Percentiles rank a stretch among this genome's conserved stretches.
Evolutionary conservation across 2,888 invertebrate species (phyloP).

Genomic region (Hipparchia sbordonii): DNA sequence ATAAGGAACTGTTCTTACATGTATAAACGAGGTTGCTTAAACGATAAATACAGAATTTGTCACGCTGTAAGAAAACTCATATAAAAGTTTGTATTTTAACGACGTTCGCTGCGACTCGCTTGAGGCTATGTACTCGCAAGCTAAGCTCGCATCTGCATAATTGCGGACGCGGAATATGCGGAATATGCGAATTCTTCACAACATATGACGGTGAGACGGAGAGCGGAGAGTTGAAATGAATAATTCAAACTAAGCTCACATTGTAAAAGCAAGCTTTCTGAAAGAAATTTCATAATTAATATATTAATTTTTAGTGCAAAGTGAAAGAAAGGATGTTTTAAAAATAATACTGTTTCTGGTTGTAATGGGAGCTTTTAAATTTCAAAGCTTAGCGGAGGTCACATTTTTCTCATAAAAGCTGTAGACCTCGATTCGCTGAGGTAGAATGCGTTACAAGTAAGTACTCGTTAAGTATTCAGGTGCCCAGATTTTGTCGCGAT

Average conservation of each 20-base stretch:
- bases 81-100: constrained; percentile 2
- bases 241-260: constrained; percentile 14
- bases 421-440: no score
- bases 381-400: no score
- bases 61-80: constrained; percentile 10
- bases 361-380: no score
- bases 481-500: no score
- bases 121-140: neutral
- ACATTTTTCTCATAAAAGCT: no score
- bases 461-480: no score
- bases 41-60: neutral
- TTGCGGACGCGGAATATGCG: constrained; percentile 17
- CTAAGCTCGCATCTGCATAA: constrained; percentile 20
- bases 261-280: constrained; percentile 3
- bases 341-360: neutral
- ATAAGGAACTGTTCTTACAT: neutral
- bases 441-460: no score
- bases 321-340: neutral
- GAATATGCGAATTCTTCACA: constrained; percentile 21
- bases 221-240: constrained; percentile 13
- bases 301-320: constrained; percentile 1
- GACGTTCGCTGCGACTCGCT: neutral
- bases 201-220: constrained; percentile 17
- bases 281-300: neutral
- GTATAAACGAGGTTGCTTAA: neutral